Percentiles rank a stretch among this genome's conserved stretches.
phyloP scores from a whole-genome alignment of 1,140 invertebrate genomes.

The Drosophila lacertosa region DNA sequence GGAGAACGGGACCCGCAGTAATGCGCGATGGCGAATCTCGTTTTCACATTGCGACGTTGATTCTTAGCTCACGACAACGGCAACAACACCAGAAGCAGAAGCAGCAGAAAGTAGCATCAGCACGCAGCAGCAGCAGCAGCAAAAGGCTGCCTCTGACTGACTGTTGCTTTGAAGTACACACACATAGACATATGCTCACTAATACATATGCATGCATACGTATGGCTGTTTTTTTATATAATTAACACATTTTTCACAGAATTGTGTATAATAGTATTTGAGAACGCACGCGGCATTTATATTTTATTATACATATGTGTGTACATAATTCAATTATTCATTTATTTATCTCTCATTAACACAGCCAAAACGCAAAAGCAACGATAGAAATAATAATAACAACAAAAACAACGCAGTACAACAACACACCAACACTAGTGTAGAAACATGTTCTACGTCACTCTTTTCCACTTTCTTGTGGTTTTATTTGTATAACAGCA shows the following conservation, averaged over 20 bases:
- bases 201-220: constrained; percentile 12
- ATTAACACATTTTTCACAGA: constrained; percentile 71
- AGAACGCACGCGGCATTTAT: constrained; percentile 50
- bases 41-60: constrained; percentile 54
- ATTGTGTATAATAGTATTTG: constrained; percentile 20
- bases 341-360: constrained; percentile 81
- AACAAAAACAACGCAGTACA: constrained; percentile 44
- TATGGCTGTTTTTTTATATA: constrained; percentile 59
- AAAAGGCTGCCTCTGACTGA: constrained; percentile 27
- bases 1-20: constrained; percentile 11
- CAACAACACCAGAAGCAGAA: constrained; percentile 13
- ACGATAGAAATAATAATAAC: constrained; percentile 59
- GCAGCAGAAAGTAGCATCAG: constrained; percentile 13
- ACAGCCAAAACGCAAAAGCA: constrained; percentile 45
- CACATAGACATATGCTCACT: not conserved
- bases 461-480: constrained; percentile 59
- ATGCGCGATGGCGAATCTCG: constrained; percentile 52
- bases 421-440: constrained; percentile 69
- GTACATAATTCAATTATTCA: constrained; percentile 78
- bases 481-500: constrained; percentile 49
- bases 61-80: constrained; percentile 56
- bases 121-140: constrained; percentile 8
- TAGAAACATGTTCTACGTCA: constrained; percentile 75
- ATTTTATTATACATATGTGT: constrained; percentile 33
- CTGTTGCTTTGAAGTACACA: constrained; percentile 44